Evolutionary conservation across 1,140 invertebrate species (phyloP).

Genomic region (Oryctes rhinoceros): DNA sequence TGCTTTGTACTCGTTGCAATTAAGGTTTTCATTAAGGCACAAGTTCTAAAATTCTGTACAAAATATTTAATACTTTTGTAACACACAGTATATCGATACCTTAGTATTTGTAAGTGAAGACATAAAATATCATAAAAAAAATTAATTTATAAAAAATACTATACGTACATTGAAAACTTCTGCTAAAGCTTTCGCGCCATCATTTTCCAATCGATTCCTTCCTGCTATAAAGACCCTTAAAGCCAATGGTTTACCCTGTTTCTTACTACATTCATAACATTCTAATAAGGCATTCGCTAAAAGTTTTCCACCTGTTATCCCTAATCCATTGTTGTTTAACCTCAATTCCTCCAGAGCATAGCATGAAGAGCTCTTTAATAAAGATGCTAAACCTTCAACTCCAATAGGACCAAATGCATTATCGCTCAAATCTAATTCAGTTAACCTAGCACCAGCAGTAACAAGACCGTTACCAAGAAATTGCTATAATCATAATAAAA

Average conservation of each 20-base stretch:
- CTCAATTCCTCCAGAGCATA: conserved; percentile 82
- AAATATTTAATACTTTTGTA: too few species aligned
- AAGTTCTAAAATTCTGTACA: too few species aligned
- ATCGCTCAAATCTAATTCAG: conserved; percentile 93
- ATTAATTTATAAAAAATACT: conserved; percentile 28
- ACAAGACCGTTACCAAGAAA: conserved; percentile 85
- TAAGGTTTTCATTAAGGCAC: too few species aligned
- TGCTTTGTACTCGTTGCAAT: too few species aligned
- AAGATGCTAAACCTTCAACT: conserved; percentile 84
- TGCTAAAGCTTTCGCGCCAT: conserved; percentile 85
- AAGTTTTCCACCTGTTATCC: conserved; percentile 88
- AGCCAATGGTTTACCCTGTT: conserved; percentile 70
- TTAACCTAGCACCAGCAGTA: conserved; percentile 77
- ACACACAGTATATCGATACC: too few species aligned
- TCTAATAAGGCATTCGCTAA: conserved; percentile 81
- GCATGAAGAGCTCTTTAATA: conserved; percentile 85
- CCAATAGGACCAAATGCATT: conserved; percentile 98
- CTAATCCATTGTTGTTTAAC: conserved; percentile 96
- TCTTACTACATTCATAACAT: conserved; percentile 73
- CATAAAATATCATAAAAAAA: conserved; percentile 20
- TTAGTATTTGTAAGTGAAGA: too few species aligned
- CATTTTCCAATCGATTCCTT: conserved; percentile 93
- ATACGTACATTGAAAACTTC: conserved; percentile 77
- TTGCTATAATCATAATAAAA: conserved; percentile 65
- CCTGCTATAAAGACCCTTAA: conserved; percentile 91